phyloP scores from a whole-genome alignment of 2,797 vertebrate species.

The Loris lydekkerianus region DNA sequence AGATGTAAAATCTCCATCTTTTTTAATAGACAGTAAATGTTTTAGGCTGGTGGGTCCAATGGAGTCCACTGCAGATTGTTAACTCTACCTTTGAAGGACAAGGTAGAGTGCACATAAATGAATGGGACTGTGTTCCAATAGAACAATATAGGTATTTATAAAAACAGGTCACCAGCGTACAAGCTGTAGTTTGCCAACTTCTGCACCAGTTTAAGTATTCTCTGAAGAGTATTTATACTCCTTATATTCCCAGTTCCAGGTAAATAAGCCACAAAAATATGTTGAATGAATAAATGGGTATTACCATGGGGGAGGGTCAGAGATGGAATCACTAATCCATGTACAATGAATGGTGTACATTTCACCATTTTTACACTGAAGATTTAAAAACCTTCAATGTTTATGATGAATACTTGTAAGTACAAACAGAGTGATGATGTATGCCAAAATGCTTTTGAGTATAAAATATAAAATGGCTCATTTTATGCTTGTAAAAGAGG shows the following conservation, averaged over 20 bases:
- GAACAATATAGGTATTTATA: not conserved
- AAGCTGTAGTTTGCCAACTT: not conserved
- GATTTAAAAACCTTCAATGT: not conserved
- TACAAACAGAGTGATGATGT: not conserved
- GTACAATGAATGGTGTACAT: not conserved
- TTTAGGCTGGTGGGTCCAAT: not conserved
- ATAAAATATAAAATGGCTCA: not conserved
- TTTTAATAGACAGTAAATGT: not conserved
- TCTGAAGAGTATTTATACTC: not conserved
- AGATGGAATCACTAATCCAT: not conserved
- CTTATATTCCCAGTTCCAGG: not conserved
- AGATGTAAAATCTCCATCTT: too few species aligned
- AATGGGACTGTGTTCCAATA: not conserved
- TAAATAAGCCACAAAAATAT: not conserved
- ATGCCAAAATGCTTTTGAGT: not conserved
- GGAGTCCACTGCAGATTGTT: not conserved
- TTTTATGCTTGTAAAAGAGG: not conserved
- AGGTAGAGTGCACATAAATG: not conserved
- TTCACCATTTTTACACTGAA: not conserved
- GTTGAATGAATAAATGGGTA: not conserved
- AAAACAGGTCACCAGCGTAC: not conserved
- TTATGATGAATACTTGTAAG: not conserved
- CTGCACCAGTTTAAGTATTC: not conserved
- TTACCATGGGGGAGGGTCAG: not conserved
- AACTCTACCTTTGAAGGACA: not conserved